Evolutionary conservation across 1,140 invertebrate genomes (phyloP).

Genomic region (Formica exsecta): DNA sequence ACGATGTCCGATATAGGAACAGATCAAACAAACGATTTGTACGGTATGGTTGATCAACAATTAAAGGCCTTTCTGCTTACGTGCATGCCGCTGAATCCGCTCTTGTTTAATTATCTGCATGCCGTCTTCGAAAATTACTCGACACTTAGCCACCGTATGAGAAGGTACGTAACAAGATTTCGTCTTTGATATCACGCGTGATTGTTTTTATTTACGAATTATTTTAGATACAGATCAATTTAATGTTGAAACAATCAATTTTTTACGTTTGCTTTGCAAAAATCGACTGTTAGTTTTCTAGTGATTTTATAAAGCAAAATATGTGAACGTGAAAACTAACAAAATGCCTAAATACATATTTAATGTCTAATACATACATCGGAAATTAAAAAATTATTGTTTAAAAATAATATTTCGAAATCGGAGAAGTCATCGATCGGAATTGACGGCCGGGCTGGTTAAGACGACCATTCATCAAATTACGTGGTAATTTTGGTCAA

Average conservation of each 20-base stretch:
- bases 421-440: constrained; percentile 70
- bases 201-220: background rate
- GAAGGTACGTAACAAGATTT: constrained; percentile 64
- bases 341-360: background rate
- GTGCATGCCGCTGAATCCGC: background rate
- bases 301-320: background rate
- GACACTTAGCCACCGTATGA: background rate
- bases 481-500: constrained; percentile 84
- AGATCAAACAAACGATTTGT: constrained; percentile 69
- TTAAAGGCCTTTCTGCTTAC: constrained; percentile 18
- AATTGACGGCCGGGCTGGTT: constrained; percentile 62
- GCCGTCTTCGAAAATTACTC: constrained; percentile 36
- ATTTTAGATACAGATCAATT: background rate
- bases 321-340: background rate
- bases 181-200: background rate
- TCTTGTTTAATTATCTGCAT: constrained; percentile 56
- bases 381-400: background rate
- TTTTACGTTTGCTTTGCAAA: background rate
- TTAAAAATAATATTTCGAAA: constrained; percentile 10
- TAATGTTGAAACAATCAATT: background rate
- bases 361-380: background rate
- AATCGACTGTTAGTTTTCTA: background rate
- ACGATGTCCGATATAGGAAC: constrained; percentile 36
- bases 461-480: constrained; percentile 80
- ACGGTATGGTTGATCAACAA: constrained; percentile 50